Percentiles rank a stretch among this genome's conserved stretches.
Evolutionary conservation across 2,113 vertebrate genomes (phyloP).

Genomic region (Cyprinus carpio): DNA sequence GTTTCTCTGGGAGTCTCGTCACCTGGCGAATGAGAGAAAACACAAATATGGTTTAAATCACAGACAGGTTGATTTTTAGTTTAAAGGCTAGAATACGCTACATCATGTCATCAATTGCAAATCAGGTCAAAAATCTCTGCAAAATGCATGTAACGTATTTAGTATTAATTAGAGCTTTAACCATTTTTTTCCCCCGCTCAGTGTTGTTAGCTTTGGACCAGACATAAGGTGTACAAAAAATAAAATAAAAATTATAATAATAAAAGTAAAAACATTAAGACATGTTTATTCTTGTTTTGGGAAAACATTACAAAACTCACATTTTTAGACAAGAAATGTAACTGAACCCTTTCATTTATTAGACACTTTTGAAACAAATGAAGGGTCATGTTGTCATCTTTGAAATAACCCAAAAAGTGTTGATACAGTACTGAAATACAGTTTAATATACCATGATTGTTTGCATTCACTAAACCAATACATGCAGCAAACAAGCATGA

Average conservation of each 20-base stretch:
- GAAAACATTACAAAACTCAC: background rate
- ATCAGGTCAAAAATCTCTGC: background rate
- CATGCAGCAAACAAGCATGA: background rate
- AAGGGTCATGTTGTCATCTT: background rate
- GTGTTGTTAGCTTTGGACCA: background rate
- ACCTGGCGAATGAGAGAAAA: conserved; percentile 65
- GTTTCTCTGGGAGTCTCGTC: conserved; percentile 78
- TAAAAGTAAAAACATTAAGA: background rate
- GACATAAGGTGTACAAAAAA: background rate
- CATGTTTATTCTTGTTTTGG: background rate
- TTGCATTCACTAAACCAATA: background rate
- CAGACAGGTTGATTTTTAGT: background rate
- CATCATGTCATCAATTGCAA: background rate
- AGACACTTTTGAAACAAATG: background rate
- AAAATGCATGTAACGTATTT: background rate
- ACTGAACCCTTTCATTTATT: background rate
- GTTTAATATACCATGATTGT: background rate
- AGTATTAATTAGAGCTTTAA: background rate
- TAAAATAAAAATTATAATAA: background rate
- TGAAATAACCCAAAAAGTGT: background rate
- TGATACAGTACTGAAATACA: background rate
- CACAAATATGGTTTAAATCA: background rate
- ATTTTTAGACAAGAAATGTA: background rate
- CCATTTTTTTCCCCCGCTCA: background rate
- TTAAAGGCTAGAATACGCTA: background rate